Evolutionary conservation across 1,140 invertebrate genomes (phyloP), one percentile per base, ranked within the genome.

Genomic region (Aphaenogaster ashmeadi): DNA sequence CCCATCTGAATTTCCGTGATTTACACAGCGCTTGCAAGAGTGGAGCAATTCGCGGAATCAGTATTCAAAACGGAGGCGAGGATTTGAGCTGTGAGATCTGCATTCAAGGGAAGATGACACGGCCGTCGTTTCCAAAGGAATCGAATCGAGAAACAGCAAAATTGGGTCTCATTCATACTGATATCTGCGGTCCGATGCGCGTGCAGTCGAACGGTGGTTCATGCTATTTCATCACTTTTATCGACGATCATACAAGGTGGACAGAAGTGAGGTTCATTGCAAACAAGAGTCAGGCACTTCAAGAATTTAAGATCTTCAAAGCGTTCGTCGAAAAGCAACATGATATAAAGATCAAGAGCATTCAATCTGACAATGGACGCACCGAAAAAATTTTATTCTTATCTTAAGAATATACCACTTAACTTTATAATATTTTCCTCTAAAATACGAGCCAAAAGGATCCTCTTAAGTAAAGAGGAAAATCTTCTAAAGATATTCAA

Each of bases 171-270:
- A n/a, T 81, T 2, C 79, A 69, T 9, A 56, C 47, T 1, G 60
- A 69, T 7, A 9, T 81, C 6, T 81, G 79, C 18, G 79, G 79
- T 2, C 79, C 64, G 2, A 81, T 81, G 62, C 38, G 62, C 2
- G n/a, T 27, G 0, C 2, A 13, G 2, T 67, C 60, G 4, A 54
- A 52, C 11, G 21, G 38, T 6, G 64, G 50, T 0, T 3, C 44
- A 0, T 27, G 0, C 2, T 69, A 81, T 15, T 81, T 81, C 5
- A 9, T 81, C 3, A 67, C 62, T 3, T 81, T 81, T 4, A 67
- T 7, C 2, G 79, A 81, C 3, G 64, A 81, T 21, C 9, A 9
- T 3, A 18, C 79, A 5, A 56, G 62, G 4, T 64, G 38, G 60
- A 41, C 18, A 0, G 60, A 64, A 41, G 44, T 62, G 0, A 13